These are phyloP conservation scores for Poeciliopsis occidentalis DNA, from an alignment of 2,113 vertebrate genomes.

Conservation along the genomic window DNA sequence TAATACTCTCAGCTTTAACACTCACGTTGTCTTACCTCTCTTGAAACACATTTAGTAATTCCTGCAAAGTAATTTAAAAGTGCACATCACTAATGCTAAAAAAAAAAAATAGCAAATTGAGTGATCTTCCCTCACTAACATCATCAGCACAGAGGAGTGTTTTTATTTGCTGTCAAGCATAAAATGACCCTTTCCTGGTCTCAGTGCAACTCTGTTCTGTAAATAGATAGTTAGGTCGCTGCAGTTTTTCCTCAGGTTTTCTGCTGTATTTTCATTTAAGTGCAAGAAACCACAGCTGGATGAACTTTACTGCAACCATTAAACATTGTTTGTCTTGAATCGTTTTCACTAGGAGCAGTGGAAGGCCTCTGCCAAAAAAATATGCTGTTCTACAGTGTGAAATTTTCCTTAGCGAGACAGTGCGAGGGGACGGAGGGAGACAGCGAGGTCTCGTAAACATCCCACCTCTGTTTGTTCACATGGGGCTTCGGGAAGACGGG, in stretches of 20 bases:
- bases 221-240: slow-evolving; percentile 35
- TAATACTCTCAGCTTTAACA: neutral
- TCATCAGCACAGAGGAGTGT: neutral
- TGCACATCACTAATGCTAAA: neutral
- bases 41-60: neutral
- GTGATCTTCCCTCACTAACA: neutral
- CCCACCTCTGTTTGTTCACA: slow-evolving; percentile 77
- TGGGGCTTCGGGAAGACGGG: slow-evolving; percentile 56
- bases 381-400: slow-evolving; percentile 70
- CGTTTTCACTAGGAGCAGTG: slow-evolving; percentile 50
- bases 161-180: neutral
- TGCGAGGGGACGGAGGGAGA: slow-evolving; percentile 55
- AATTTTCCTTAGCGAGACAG: slow-evolving; percentile 60
- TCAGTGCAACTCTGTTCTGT: slow-evolving; percentile 21
- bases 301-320: neutral
- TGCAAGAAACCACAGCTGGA: neutral
- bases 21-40: no score
- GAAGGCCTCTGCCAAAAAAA: slow-evolving; percentile 53
- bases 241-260: neutral
- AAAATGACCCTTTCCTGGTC: no score
- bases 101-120: neutral
- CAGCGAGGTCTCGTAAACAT: slow-evolving; percentile 70
- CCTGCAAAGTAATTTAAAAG: neutral
- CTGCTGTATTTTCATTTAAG: neutral
- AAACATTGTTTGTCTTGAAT: slow-evolving; percentile 38